Percentiles rank a stretch among this genome's conserved stretches.
Conservation (phyloP, 2,888 invertebrate genomes). For the Cotesia congregata region DNA sequence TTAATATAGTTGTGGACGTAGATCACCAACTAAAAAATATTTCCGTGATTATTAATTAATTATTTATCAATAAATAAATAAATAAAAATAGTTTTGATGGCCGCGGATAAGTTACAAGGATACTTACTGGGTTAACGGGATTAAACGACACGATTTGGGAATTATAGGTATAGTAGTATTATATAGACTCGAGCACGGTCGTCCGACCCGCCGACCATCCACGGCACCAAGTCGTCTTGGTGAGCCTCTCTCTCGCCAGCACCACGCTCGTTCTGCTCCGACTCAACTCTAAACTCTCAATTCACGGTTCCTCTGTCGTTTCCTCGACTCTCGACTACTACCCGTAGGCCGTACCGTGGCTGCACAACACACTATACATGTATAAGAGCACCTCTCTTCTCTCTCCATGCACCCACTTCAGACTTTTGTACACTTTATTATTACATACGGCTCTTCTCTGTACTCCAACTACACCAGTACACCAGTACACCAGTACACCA, state of each 20-base stretch:
- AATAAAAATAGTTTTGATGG: constrained; percentile 48
- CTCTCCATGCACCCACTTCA: background rate
- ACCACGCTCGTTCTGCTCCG: constrained; percentile 28
- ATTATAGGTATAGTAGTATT: constrained; percentile 34
- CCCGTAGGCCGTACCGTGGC: no score
- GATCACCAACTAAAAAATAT: no score
- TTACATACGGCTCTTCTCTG: background rate
- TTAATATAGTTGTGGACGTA: no score
- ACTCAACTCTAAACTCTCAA: constrained; percentile 12
- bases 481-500: background rate
- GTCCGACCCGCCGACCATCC: constrained; percentile 60
- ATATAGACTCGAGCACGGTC: constrained; percentile 47
- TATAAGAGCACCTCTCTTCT: background rate
- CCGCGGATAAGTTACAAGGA: constrained; percentile 45
- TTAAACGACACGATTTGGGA: constrained; percentile 34
- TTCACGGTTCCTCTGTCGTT: constrained; percentile 24
- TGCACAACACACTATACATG: constrained; percentile 27
- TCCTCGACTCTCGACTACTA: background rate
- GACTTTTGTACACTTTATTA: background rate
- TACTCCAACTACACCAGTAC: background rate
- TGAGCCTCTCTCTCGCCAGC: constrained; percentile 45
- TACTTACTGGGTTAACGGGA: constrained; percentile 45
- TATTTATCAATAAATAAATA: no score
- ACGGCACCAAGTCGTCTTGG: constrained; percentile 61
- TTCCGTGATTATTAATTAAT: no score